Percentiles rank a stretch among this genome's conserved stretches.
Evolutionary conservation across 2,113 vertebrate genomes (phyloP).

Genomic region (Lophotis ruficrista): DNA sequence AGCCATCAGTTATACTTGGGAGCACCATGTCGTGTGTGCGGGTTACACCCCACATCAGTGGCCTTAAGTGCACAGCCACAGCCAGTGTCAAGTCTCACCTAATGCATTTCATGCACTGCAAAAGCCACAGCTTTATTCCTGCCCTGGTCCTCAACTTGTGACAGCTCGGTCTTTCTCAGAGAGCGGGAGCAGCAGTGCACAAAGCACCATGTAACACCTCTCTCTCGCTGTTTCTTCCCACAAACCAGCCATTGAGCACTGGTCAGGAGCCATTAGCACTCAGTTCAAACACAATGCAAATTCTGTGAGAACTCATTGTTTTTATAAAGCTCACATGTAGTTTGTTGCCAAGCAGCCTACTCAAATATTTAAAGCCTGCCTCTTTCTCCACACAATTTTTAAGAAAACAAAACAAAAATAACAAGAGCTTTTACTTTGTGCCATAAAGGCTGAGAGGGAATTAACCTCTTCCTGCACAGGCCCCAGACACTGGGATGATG

Average conservation of each 20-base stretch:
- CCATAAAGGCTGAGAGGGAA: neutral
- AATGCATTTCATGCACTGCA: neutral
- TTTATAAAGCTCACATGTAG: slow-evolving; percentile 27
- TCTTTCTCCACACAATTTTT: neutral
- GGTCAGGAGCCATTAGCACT: neutral
- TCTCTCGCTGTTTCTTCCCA: neutral
- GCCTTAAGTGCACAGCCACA: neutral
- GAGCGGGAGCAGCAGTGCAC: neutral
- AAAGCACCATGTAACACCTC: slow-evolving; percentile 38
- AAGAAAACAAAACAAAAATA: slow-evolving; percentile 2
- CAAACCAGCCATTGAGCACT: slow-evolving; percentile 39
- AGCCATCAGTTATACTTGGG: accelerated
- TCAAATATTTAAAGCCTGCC: slow-evolving; percentile 70
- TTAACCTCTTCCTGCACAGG: slow-evolving; percentile 29
- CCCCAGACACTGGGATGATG: neutral
- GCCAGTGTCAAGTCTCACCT: neutral
- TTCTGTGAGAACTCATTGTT: slow-evolving; percentile 71
- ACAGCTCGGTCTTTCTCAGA: neutral
- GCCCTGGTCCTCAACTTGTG: neutral
- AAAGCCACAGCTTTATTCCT: neutral
- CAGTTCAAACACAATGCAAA: slow-evolving; percentile 34
- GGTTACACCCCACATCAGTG: neutral
- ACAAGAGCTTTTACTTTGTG: slow-evolving; percentile 10
- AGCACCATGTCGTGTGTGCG: accelerated
- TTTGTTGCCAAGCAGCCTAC: slow-evolving; percentile 60